These are phyloP conservation scores for Trichonephila inaurata DNA, from an alignment of 1,140 invertebrate species.

Conservation along the genomic window DNA sequence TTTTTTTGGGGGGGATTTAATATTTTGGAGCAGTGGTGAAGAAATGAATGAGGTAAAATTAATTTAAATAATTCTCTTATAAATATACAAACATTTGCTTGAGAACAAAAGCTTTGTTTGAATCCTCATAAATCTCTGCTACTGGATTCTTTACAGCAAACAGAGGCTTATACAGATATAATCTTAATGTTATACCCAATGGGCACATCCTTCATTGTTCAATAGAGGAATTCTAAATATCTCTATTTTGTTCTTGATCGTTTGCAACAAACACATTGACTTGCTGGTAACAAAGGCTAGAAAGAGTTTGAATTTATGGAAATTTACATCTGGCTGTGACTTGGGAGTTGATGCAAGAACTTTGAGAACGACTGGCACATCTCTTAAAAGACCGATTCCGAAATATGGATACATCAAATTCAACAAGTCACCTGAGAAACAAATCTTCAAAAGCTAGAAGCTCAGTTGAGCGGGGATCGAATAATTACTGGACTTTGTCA, in stretches of 20 bases:
- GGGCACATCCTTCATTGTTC: not conserved
- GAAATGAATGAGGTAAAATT: no score
- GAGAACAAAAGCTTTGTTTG: not conserved
- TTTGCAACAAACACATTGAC: conserved; percentile 23
- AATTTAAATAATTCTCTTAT: no score
- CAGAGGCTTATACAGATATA: not conserved
- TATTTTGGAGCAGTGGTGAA: no score
- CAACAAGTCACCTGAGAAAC: no score
- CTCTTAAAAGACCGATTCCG: no score
- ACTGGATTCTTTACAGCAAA: not conserved
- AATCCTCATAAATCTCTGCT: not conserved
- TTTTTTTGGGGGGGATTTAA: no score
- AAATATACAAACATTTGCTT: no score
- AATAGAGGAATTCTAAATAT: conserved; percentile 16
- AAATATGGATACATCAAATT: no score
- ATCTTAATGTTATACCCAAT: not conserved
- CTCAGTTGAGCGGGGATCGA: no score
- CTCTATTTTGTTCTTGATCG: not conserved
- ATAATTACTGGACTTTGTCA: no score
- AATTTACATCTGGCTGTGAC: not conserved
- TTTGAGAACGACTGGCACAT: not conserved
- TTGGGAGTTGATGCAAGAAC: not conserved
- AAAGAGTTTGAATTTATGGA: not conserved
- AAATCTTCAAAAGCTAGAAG: no score
- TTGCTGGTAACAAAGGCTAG: not conserved